phyloP scores from a whole-genome alignment of 2,797 vertebrate genomes.

The Mustela erminea region DNA sequence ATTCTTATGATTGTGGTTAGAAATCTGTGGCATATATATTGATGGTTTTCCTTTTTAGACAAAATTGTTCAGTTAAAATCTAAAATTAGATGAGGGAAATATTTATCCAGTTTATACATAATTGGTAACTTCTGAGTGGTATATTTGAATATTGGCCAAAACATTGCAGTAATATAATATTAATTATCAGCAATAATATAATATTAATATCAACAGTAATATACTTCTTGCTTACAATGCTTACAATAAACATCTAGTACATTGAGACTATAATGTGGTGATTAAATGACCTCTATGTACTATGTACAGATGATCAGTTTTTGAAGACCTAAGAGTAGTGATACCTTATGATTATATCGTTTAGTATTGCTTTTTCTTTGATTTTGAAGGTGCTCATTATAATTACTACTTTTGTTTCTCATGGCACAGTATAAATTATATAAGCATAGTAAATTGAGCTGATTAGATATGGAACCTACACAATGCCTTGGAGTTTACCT shows the following conservation, averaged over 20 bases:
- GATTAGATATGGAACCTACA: background rate
- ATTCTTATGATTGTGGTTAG: constrained; percentile 48
- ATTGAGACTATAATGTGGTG: constrained; percentile 2
- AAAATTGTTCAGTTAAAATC: constrained; percentile 33
- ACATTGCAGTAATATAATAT: background rate
- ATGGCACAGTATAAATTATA: background rate
- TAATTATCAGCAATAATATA: constrained; percentile 25
- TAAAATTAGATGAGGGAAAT: constrained; percentile 45
- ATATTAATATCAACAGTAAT: constrained; percentile 30
- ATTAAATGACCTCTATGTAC: background rate
- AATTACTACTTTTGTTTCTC: constrained; percentile 50
- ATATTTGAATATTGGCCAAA: constrained; percentile 51
- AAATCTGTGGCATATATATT: constrained; percentile 4
- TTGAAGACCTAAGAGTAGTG: constrained; percentile 20
- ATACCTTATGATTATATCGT: background rate
- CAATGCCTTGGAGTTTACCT: background rate
- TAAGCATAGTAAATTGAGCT: background rate
- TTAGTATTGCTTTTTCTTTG: constrained; percentile 39
- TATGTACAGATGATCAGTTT: constrained; percentile 12
- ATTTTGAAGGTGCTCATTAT: background rate
- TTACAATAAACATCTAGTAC: background rate
- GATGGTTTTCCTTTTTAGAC: constrained; percentile 32
- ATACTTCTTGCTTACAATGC: background rate
- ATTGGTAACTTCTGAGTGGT: constrained; percentile 20
- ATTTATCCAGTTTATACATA: constrained; percentile 23